Base-by-base conservation (phyloP, 2,888 invertebrate species). In the Pseudoips prasinana region DNA sequence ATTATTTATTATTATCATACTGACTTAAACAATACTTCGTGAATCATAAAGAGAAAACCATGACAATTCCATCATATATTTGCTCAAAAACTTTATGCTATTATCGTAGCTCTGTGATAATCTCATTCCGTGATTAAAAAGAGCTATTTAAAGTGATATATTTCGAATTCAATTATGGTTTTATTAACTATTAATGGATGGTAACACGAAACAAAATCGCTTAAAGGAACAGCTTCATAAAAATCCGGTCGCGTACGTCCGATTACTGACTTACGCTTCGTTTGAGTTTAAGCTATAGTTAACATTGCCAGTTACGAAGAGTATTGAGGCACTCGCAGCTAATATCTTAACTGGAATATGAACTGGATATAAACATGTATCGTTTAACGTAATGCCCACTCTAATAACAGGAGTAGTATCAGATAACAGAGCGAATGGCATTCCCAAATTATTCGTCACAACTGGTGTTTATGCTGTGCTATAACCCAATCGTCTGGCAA, bases 161-260 rank as follows among this genome's bases (percentile, higher is more conserved):
- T n/a, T n/a, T n/a, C n/a, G n/a, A n/a, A n/a, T n/a, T n/a, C n/a
- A n/a, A n/a, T n/a, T n/a, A n/a, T n/a, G n/a, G n/a, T n/a, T n/a
- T n/a, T n/a, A n/a, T n/a, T n/a, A n/a, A n/a, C n/a, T n/a, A 14
- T 14, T 62, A 62, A 62, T 62, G 43, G 34, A 43, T 46, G 46
- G 51, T 49, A 36, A 47, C 63, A 62, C 57, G 48, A 34, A 37
- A 42, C 28, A 29, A 45, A 53, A 55, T 48, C 34, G 47, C 31
- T 55, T 55, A 36, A 32, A 18, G 33, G 31, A 29, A 34, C 37
- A 39, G 42, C 28, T 28, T 32, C 24, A 37, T 64, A 44, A 59
- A 57, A 78, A 58, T 58, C 69, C 43, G 46, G 62, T 66, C 74
- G 69, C 74, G 76, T 80, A 52, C 60, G 46, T 50, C 57, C 71